Conservation (phyloP, 2,113 vertebrate genomes). For the Collichthys lucidus region DNA sequence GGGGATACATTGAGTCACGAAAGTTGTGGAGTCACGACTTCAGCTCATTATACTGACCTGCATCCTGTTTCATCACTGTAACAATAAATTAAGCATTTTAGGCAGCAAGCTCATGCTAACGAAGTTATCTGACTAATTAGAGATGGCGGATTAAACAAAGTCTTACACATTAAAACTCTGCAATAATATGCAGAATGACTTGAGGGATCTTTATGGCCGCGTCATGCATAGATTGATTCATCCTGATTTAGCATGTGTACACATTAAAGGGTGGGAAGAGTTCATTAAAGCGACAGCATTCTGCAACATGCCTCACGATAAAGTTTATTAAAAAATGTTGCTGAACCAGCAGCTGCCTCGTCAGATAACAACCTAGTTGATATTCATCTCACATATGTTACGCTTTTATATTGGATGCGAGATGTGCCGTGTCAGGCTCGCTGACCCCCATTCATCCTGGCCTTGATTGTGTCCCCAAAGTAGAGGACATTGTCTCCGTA, state of each 20-base stretch:
- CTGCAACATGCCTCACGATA: neutral
- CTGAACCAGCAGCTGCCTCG: neutral
- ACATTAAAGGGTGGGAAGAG: neutral
- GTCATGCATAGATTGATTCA: no score
- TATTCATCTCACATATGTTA: slow-evolving; percentile 7
- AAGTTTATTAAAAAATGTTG: slow-evolving; percentile 8
- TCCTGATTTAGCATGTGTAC: neutral
- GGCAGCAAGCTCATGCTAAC: no score
- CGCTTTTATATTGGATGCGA: slow-evolving; percentile 8
- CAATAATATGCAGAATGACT: no score
- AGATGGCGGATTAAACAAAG: no score
- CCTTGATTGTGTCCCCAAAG: slow-evolving; percentile 29
- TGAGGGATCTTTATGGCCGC: no score
- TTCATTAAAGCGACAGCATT: neutral
- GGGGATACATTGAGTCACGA: no score
- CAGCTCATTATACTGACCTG: no score
- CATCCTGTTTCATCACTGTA: no score
- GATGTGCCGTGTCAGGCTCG: slow-evolving; percentile 11
- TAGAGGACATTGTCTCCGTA: slow-evolving; percentile 45
- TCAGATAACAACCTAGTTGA: neutral
- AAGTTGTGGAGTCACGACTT: no score
- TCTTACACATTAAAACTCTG: no score
- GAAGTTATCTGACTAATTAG: no score
- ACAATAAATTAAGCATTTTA: no score
- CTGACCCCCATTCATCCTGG: slow-evolving; percentile 14